Evolutionary conservation across 2,797 vertebrate genomes (phyloP).

Genomic region (Gymnopithys bicolor): DNA sequence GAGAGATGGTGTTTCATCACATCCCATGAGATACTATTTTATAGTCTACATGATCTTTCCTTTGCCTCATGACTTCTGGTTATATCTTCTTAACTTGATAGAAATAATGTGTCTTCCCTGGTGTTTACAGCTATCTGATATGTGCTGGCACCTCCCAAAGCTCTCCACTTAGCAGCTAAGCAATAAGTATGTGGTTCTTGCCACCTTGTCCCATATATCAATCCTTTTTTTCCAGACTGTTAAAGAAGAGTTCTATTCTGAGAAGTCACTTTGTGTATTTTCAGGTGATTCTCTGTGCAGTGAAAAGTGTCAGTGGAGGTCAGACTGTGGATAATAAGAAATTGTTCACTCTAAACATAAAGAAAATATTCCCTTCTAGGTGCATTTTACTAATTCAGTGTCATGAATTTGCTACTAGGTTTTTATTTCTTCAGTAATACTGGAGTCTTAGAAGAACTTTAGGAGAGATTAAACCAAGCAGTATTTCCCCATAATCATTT

Average conservation of each 20-base stretch:
- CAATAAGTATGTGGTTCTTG: constrained; percentile 8
- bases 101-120: constrained; percentile 11
- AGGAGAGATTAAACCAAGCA: neutral
- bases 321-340: neutral
- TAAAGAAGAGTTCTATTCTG: neutral
- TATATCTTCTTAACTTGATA: neutral
- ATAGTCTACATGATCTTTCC: neutral
- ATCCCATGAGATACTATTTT: neutral
- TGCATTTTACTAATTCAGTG: neutral
- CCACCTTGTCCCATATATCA: constrained; percentile 45
- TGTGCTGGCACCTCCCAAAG: neutral
- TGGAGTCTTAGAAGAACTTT: neutral
- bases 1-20: constrained; percentile 18
- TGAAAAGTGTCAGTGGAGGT: neutral
- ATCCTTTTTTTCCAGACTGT: neutral
- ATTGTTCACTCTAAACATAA: neutral
- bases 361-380: neutral
- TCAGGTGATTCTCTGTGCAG: neutral
- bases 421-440: neutral
- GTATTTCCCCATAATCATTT: neutral
- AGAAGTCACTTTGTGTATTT: neutral
- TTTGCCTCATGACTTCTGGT: constrained; percentile 2
- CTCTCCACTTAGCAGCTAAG: constrained; percentile 27
- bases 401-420: neutral
- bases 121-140: constrained; percentile 38